Evolutionary conservation across 1,140 invertebrate species (phyloP), one percentile per base, ranked within the genome.

Genomic region (Lucilia cuprina): DNA sequence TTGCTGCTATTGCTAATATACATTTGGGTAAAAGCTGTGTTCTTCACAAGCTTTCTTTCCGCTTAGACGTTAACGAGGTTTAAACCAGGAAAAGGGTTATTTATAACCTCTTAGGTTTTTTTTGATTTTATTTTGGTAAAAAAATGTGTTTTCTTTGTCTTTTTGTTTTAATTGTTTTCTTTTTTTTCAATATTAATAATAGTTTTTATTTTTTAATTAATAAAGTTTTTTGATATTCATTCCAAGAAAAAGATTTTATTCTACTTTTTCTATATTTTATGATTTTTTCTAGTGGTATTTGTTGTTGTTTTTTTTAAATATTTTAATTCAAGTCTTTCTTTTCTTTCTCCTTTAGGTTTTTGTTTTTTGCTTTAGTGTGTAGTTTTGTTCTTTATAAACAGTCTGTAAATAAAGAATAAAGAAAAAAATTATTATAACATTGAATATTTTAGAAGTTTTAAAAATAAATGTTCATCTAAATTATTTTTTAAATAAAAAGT

Each of bases 1-100:
- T 83, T 86, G 75, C 75, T 84, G 78, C 74, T 85, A 70, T 85
- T 85, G 77, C 82, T 85, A 82, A 85, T 85, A 84, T 85, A 85
- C 85, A 85, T 85, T 84, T 86, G 84, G 41, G 7, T 8, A 41
- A 41, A 55, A 55, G 50, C 50, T 55, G 50, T 55, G 7, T 55
- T 55, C 50, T 55, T 55, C 12, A 55, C 12, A 14, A 55, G 17
- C 50, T 55, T 55, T 55, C 50, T 17, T 55, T 49, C 13, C 49
- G 65, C 14, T 82, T 80, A 19, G 41, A 41, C 0, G 41, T n/a
- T 4, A 80, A 50, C 12, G n/a, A 21, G 17, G 0, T 55, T 55
- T 55, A 12, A 55, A 14, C 50, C 50, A 55, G 17, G 17, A 55
- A 17, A 13, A 30, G 25, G 25, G 25, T 30, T 30, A 30, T 55